These are phyloP conservation scores for Ataeniobius toweri DNA, from an alignment of 2,797 vertebrate genomes.

Conservation along the genomic window DNA sequence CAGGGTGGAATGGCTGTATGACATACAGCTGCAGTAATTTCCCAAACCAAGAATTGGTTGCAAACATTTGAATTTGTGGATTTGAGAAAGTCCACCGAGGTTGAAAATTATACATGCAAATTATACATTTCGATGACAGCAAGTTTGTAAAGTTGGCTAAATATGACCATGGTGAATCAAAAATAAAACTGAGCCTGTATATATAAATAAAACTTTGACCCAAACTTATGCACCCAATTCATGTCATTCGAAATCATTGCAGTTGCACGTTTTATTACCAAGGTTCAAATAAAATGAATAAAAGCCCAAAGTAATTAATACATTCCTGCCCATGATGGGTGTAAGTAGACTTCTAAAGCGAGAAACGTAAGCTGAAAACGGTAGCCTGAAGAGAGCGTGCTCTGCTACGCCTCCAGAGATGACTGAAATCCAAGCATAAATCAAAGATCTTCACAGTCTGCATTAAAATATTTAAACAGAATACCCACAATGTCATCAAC, in stretches of 20 bases:
- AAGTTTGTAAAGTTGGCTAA: too few species aligned
- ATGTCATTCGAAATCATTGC: background rate
- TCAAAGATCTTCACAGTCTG: constrained; percentile 49
- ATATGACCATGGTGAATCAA: too few species aligned
- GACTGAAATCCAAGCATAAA: constrained; percentile 41
- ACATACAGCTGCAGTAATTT: too few species aligned
- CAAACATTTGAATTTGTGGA: too few species aligned
- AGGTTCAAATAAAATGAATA: background rate
- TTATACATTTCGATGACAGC: too few species aligned
- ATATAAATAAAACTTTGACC: background rate
- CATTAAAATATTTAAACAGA: constrained; percentile 62
- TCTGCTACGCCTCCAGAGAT: constrained; percentile 39
- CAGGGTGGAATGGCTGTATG: too few species aligned
- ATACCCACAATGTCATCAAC: constrained; percentile 28
- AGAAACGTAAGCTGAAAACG: constrained; percentile 13
- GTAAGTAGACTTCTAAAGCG: background rate
- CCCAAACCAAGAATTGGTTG: too few species aligned
- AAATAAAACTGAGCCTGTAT: background rate
- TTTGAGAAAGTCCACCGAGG: too few species aligned
- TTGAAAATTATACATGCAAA: too few species aligned
- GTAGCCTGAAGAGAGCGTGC: constrained; percentile 20
- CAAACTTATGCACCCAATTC: background rate
- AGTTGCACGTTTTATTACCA: background rate
- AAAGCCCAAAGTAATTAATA: background rate
- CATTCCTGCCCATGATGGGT: background rate